Evolutionary conservation across 23 tunicate species (phyloP), one percentile per base, ranked within the genome.

Genomic region (Aplidium turbinatum): DNA sequence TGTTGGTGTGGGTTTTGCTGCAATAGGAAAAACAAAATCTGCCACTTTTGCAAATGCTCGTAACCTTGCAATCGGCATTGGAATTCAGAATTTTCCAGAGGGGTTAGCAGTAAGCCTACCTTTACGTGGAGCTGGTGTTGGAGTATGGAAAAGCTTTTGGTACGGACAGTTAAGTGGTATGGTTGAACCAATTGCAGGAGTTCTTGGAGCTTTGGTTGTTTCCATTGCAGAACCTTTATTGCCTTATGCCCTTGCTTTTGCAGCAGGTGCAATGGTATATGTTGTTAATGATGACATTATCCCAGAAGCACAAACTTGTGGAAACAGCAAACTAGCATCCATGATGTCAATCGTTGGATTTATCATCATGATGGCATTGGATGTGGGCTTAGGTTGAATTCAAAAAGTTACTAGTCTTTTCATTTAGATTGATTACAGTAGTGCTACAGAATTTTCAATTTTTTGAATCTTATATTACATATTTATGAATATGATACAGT

Each of bases 101-200:
- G 99, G 99, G 6, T 71, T 94, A 19, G 99, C 99, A 0, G 99
- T 94, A 16, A 87, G 96, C 42, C 56, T 94, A 25, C 99, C 99
- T 23, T 68, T 94, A 31, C 55, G 99, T 2, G 99, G 91, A 25
- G 90, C 94, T 55, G 99, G 99, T 13, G 33, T 94, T 40, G 48
- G 87, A 29, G 82, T 78, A 28, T 84, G 92, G 90, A 67, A 45
- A 53, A 78, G 86, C 35, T 94, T 94, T 55, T 94, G 85, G 81
- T 94, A 79, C 74, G 99, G 99, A 26, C 99, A 94, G 56, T 47
- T 94, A 54, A 82, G 90, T 58, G 99, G 99, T 9, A 94, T 94
- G 99, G 94, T 94, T 40, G 99, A 94, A 65, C 99, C 99, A 22
- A 82, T 94, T 38, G 98, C 98, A 35, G 98, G 98, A 5, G 52